A percentile compares a stretch with the other conserved stretches of the same genome.
phyloP scores from a whole-genome alignment of 2,113 vertebrate genomes.

The Nothoprocta pentlandii region DNA sequence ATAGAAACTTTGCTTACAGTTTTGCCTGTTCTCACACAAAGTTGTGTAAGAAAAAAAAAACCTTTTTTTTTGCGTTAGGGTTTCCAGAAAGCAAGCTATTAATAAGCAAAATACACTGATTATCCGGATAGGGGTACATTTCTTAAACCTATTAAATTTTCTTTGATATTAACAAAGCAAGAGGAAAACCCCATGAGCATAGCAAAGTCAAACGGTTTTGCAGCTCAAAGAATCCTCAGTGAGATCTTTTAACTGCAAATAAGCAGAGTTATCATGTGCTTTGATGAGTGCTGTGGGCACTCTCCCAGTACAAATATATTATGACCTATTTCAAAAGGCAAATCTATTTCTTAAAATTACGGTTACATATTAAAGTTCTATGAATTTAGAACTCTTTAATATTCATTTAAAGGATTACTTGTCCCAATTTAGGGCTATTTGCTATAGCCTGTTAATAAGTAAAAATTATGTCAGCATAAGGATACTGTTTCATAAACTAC shows the following conservation, averaged over 20 bases:
- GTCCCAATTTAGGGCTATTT: background rate
- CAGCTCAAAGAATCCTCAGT: background rate
- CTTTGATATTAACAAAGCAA: background rate
- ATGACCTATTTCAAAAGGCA: background rate
- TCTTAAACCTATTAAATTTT: constrained; percentile 13
- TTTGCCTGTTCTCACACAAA: background rate
- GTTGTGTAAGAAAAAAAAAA: background rate
- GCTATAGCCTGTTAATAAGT: background rate
- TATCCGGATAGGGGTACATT: background rate
- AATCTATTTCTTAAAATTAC: background rate
- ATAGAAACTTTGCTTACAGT: background rate
- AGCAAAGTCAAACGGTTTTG: background rate
- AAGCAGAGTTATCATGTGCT: background rate
- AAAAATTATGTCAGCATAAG: background rate
- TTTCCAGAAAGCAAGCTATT: background rate
- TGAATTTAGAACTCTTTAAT: background rate
- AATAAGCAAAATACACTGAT: background rate
- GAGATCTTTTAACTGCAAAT: constrained; percentile 12
- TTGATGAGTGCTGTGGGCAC: background rate
- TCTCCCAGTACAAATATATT: background rate
- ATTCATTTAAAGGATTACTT: background rate
- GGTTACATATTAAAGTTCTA: background rate
- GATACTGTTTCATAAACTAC: background rate
- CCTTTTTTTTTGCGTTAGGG: background rate
- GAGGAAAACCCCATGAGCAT: background rate